A percentile compares a stretch with the other conserved stretches of the same genome.
Conservation (phyloP, 2,888 invertebrate genomes). For the Beris morrisii region DNA sequence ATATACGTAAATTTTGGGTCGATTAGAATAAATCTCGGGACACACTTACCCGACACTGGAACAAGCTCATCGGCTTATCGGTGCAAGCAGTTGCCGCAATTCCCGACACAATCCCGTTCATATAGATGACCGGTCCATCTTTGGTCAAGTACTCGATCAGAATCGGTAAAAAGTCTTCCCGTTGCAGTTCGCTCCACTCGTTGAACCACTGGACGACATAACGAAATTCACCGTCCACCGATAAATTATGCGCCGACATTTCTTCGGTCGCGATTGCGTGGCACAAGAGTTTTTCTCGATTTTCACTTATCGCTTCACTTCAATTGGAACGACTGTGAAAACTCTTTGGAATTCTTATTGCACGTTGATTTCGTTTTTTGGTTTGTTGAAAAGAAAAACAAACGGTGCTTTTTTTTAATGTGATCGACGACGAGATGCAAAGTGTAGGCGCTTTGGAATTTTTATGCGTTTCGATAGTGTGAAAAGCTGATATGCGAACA, state of each 20-base stretch:
- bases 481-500: no score
- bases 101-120: constrained; percentile 73
- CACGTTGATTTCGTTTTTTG: no score
- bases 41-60: constrained; percentile 74
- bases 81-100: constrained; percentile 68
- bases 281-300: no score
- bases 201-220: constrained; percentile 85
- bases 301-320: no score
- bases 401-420: no score
- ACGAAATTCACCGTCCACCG: constrained; percentile 74
- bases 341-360: no score
- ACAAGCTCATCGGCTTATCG: constrained; percentile 78
- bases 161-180: constrained; percentile 79
- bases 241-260: constrained; percentile 59
- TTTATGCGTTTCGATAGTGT: no score
- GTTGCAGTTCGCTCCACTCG: constrained; percentile 86
- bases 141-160: constrained; percentile 64
- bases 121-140: constrained; percentile 63
- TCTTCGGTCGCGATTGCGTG: no score
- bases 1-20: constrained; percentile 16
- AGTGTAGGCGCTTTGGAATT: no score
- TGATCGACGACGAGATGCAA: no score
- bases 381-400: no score
- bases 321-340: no score
- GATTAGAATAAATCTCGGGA: background rate